Base-by-base conservation (phyloP, 2,113 vertebrate genomes). In the Penelope pileata region DNA sequence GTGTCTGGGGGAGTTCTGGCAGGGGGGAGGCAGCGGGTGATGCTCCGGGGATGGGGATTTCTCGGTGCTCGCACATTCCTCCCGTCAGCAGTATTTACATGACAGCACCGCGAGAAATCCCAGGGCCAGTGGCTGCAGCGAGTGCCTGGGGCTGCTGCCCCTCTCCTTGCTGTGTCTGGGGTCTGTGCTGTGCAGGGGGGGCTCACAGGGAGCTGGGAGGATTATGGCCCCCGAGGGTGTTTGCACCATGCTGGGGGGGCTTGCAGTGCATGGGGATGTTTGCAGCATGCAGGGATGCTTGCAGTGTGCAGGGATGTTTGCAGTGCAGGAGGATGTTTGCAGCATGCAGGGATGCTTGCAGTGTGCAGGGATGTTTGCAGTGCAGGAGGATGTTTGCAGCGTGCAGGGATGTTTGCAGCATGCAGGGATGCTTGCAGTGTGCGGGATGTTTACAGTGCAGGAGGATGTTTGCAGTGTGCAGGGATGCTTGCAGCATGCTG, bases 1-100 rank as follows among this genome's bases (percentile, higher is more conserved):
- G 8, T 36, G 11, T 4, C 68, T 16, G n/a, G 22, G 26, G 24
- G 17, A 45, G 36, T 47, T 17, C 51, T 13, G 23, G 1, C 43
- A 63, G 68, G 63, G 68, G 38, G 60, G 36, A 62, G n/a, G 59
- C 59, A 38, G 24, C 2, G 38, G 48, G 53, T 5, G 5, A 27
- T 26, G 68, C 53, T 43, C 27, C 4, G 21, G 14, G 23, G 7
- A 24, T 72, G n/a, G 67, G 68, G 64, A 17, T 81, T 93, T 67
- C 87, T 38, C 67, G 8, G 0, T 7, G 10, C 51, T 34, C 11
- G 32, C 76, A 75, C 87, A 72, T 88, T 88, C 91, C 91, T 94
- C 47, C 73, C 26, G 23, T 92, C 83, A 82, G 79, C 69, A 26
- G 1, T 50, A 94, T 92, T 94, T 94, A 92, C 43, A 54, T 3